Conservation (phyloP, 2,888 invertebrate genomes). For the Phaonia tiefii region DNA sequence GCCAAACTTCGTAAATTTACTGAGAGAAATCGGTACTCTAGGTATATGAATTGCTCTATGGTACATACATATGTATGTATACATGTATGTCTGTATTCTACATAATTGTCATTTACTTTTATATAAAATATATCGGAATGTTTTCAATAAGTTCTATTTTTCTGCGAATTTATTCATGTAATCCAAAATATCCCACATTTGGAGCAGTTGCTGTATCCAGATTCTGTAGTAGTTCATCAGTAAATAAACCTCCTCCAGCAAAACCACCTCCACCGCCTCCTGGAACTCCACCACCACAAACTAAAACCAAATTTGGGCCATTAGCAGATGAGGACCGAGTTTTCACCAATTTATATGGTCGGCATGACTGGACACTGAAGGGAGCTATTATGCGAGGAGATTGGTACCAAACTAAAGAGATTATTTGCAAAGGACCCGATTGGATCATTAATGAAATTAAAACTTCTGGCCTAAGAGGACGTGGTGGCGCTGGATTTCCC, state of each 20-base stretch:
- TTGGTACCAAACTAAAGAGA: conserved; percentile 98
- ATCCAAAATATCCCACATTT: no score
- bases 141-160: no score
- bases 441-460: conserved; percentile 99
- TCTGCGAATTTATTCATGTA: no score
- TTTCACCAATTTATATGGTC: conserved; percentile 98
- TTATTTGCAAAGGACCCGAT: conserved; percentile 93
- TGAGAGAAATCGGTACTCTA: no score
- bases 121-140: no score
- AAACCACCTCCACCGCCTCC: conserved; percentile 78
- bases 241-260: not conserved
- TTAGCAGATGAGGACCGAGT: conserved; percentile 95
- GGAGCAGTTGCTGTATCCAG: no score
- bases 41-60: no score
- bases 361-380: conserved; percentile 97
- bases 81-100: no score
- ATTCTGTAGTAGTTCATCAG: no score
- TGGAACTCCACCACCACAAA: conserved; percentile 83
- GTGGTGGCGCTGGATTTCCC: conserved; percentile 99
- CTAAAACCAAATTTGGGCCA: conserved; percentile 89
- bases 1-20: no score
- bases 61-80: no score
- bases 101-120: no score
- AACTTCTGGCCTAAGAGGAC: conserved; percentile 94
- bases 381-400: conserved; percentile 94